Conservation (phyloP, 2,113 vertebrate genomes). For the Dissostichus mawsoni region DNA sequence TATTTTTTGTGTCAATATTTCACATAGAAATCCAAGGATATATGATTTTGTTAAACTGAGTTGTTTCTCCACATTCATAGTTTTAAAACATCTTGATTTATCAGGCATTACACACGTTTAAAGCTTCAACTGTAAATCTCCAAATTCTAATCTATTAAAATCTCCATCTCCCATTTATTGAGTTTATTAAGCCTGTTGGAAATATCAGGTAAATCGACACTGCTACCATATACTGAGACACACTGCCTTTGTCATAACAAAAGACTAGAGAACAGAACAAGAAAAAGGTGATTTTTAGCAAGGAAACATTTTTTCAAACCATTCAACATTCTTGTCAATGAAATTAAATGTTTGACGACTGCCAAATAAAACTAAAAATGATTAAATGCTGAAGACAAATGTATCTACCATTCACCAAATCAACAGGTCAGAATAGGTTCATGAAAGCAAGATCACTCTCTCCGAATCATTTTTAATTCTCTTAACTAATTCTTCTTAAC, state of each 20-base stretch:
- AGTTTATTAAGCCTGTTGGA: conserved; percentile 16
- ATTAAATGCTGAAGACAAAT: not conserved
- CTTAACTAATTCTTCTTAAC: conserved; percentile 7
- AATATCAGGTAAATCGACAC: conserved; percentile 16
- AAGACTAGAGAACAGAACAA: conserved; percentile 4
- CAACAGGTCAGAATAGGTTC: conserved; percentile 7
- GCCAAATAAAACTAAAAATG: not conserved
- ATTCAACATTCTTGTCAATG: not conserved
- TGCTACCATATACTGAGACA: conserved; percentile 37
- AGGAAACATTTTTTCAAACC: not conserved
- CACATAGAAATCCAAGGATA: not conserved
- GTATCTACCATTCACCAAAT: not conserved
- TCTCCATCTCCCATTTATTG: not conserved
- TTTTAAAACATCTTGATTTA: not conserved
- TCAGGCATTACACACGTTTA: not conserved
- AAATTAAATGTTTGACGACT: not conserved
- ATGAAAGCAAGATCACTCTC: not conserved
- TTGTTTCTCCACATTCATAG: not conserved
- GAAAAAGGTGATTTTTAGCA: not conserved
- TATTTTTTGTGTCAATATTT: not conserved
- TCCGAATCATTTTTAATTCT: not conserved
- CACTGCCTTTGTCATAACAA: conserved; percentile 27
- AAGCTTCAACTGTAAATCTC: not conserved
- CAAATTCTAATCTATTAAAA: not conserved
- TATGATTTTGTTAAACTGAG: not conserved